Base-by-base conservation (phyloP, 2,888 invertebrate genomes). In the Campoplex capitator region DNA sequence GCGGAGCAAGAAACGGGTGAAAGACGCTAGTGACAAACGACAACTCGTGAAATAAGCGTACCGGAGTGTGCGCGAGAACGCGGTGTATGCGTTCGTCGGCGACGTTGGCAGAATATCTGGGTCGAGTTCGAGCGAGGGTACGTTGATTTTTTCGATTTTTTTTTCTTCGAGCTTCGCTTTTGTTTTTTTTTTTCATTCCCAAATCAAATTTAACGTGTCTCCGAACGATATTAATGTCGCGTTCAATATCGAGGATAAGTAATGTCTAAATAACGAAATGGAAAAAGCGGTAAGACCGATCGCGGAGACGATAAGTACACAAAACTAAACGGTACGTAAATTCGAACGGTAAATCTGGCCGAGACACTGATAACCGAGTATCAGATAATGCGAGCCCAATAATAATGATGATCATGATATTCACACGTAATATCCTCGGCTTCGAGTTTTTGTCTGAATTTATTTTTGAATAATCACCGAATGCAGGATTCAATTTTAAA, bases 11-110 rank as follows among this genome's bases (percentile, higher is more conserved):
- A 70, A 68, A 78, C 38, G 68, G 56, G 70, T 48, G 71, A 67
- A 83, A 79, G 51, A 76, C 83, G 79, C 56, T 73, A 73, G 86
- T 84, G 86, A 86, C 81, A 84, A 86, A 86, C 81, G 86, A 86
- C 83, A 74, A 77, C 83, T 67, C 80, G 58, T 28, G 68, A 58
- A 79, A 79, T 71, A 58, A 54, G 56, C 42, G 74, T 51, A 16
- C 32, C 54, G 32, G 70, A 68, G 23, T 23, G 38, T 51, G 84
- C 23, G 32, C 32, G 56, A 13, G 23, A 48, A 48, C 16, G 48
- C 16, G 48, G 6, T 73, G 32, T n/a, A 32, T 73, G 32, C 71
- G 71, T 51, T 32, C 16, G 35, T 74, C 45, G 13, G 23, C 23
- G 23, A 23, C 42, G 8, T 42, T 58, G 83, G 62, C 75, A 75